A percentile compares a stretch with the other conserved stretches of the same genome.
Evolutionary conservation across 2,113 vertebrate species (phyloP).

Genomic region (Empidonax traillii): DNA sequence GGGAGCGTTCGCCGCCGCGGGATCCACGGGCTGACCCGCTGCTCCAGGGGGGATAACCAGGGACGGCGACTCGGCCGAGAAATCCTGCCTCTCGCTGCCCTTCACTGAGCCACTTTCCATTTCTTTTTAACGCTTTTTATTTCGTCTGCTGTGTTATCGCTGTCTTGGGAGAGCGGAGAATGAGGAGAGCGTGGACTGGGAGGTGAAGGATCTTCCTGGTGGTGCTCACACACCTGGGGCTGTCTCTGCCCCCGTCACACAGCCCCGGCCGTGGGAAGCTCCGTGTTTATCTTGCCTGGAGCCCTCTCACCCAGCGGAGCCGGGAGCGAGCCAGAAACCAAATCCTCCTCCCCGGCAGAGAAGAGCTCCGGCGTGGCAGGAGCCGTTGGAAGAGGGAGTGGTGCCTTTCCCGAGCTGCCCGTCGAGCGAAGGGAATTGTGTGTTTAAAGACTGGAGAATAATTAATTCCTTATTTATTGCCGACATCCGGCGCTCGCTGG

Average conservation of each 20-base stretch:
- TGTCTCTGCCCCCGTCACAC: neutral
- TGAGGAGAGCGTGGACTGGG: neutral
- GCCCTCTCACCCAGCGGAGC: neutral
- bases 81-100: neutral
- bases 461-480: conserved; percentile 1
- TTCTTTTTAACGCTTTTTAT: neutral
- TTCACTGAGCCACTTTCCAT: neutral
- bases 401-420: neutral
- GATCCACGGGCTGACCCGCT: neutral
- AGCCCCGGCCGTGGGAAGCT: neutral
- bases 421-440: rapidly evolving
- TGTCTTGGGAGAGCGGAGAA: neutral
- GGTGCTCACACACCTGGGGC: neutral
- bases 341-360: neutral
- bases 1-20: neutral
- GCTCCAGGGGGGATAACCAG: neutral
- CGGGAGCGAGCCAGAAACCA: neutral
- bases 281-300: neutral
- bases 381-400: neutral
- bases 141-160: neutral
- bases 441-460: neutral
- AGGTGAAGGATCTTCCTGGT: neutral
- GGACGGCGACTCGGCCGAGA: rapidly evolving
- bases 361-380: neutral
- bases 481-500: neutral